Evolutionary conservation across 2,113 vertebrate genomes (phyloP), one percentile per base, ranked within the genome.

Genomic region (Heterotilapia buettikoferi): DNA sequence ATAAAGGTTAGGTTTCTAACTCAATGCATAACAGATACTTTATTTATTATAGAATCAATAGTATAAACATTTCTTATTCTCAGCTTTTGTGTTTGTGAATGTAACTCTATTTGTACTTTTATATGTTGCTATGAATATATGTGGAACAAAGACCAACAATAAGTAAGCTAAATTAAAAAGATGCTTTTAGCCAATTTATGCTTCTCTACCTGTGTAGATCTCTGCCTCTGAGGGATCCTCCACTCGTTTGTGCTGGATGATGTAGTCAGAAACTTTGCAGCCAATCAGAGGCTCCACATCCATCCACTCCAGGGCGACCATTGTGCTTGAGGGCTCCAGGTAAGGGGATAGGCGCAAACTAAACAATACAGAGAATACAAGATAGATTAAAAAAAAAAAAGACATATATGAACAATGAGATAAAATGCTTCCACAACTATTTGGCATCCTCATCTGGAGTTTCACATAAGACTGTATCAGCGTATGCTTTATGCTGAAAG

Each of bases 171-270:
- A 29, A 36, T 26, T n/a, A 54, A 56, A 26, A 79, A 33, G 47
- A 36, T 45, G 54, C 21, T 40, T 59, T 59, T 29, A 61, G 61
- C 19, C 14, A 86, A 21, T 29, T 47, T 5, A 6, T 10, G 4
- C 29, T 56, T 73, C 47, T 33, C 5, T 94, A 99, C 98, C 98
- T 94, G 98, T 99, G 94, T 99, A 99, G 88, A 99, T 97, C 86
- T 99, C 98, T 0, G 98, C 98, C 86, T 99, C 98, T 0, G 97
- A 98, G 31, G 98, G 98, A 89, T 99, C 98, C 73, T 99, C 98
- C 82, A 99, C 97, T 86, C 98, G 97, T 95, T 99, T 99, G 93
- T 99, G 98, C 88, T 99, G 99, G 85, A 99, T 97, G 94, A 99
- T 94, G 5, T 99, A 99, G 93, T 99, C 98, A 0, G 98, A 98